Conservation (phyloP, 1,140 invertebrate species). For the Arion vulgaris region DNA sequence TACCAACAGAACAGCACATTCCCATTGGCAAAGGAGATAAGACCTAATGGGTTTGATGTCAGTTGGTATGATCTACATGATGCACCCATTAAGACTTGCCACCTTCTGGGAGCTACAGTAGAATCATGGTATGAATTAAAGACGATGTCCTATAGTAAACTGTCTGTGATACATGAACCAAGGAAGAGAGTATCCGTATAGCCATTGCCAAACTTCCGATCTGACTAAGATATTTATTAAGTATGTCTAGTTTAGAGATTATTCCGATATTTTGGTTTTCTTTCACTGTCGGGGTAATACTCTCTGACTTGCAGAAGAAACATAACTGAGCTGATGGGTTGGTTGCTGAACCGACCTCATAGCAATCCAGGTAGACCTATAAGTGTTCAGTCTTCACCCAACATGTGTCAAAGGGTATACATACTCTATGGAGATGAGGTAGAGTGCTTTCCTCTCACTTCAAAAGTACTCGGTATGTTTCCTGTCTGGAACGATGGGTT, state of each 20-base stretch:
- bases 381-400: too few species aligned
- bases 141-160: neutral
- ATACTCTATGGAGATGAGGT: too few species aligned
- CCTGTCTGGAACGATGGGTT: too few species aligned
- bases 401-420: too few species aligned
- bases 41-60: neutral
- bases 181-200: neutral
- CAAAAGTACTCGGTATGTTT: too few species aligned
- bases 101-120: neutral
- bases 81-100: neutral
- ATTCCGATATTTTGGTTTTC: too few species aligned
- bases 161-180: neutral
- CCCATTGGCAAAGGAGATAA: neutral
- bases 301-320: too few species aligned
- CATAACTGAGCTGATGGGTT: too few species aligned
- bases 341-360: too few species aligned
- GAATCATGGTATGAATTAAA: neutral
- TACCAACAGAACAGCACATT: slow-evolving; percentile 12
- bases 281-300: too few species aligned
- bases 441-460: too few species aligned
- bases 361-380: too few species aligned
- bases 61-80: neutral
- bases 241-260: neutral
- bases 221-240: neutral
- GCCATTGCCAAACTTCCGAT: neutral